A percentile compares a stretch with the other conserved stretches of the same genome.
phyloP scores from a whole-genome alignment of 2,888 invertebrate species.

The Scaptomyza cyrtandrae region DNA sequence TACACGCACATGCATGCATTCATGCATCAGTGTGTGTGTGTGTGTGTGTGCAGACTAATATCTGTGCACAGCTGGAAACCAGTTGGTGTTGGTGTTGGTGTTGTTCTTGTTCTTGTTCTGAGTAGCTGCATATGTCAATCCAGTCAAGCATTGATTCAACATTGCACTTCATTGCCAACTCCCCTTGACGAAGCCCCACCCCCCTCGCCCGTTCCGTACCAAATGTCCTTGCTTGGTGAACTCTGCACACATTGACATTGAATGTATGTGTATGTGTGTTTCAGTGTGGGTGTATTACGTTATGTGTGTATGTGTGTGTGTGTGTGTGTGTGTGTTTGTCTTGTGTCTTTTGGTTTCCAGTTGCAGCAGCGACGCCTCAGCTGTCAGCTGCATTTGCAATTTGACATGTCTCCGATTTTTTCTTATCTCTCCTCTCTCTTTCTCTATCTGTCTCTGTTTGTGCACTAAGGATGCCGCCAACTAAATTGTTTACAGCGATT shows the following conservation, averaged over 20 bases:
- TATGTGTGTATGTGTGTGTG: background rate
- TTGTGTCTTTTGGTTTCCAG: slow-evolving; percentile 45
- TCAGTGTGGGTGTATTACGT: slow-evolving; percentile 3
- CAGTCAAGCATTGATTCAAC: slow-evolving; percentile 59
- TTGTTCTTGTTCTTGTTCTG: slow-evolving; percentile 6
- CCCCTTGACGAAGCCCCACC: no score
- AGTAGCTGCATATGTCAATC: slow-evolving; percentile 60
- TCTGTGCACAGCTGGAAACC: slow-evolving; percentile 72
- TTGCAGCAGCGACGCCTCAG: slow-evolving; percentile 49
- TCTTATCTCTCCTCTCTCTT: no score
- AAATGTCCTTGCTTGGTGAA: slow-evolving; percentile 67
- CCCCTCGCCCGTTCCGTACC: no score
- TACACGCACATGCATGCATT: background rate
- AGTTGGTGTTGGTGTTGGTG: slow-evolving; percentile 57
- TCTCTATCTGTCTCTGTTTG: slow-evolving; percentile 7
- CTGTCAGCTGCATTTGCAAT: slow-evolving; percentile 61
- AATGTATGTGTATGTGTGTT: slow-evolving; percentile 39
- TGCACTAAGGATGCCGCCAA: slow-evolving; percentile 10
- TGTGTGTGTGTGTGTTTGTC: slow-evolving; percentile 13
- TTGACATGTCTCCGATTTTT: slow-evolving; percentile 29
- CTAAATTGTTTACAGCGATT: slow-evolving; percentile 46
- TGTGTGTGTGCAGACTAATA: slow-evolving; percentile 19
- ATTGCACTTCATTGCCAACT: no score
- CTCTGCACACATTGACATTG: slow-evolving; percentile 73
- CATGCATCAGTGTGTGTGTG: background rate